Conservation (phyloP, 2,888 invertebrate species). For the Pyrgus malvae region DNA sequence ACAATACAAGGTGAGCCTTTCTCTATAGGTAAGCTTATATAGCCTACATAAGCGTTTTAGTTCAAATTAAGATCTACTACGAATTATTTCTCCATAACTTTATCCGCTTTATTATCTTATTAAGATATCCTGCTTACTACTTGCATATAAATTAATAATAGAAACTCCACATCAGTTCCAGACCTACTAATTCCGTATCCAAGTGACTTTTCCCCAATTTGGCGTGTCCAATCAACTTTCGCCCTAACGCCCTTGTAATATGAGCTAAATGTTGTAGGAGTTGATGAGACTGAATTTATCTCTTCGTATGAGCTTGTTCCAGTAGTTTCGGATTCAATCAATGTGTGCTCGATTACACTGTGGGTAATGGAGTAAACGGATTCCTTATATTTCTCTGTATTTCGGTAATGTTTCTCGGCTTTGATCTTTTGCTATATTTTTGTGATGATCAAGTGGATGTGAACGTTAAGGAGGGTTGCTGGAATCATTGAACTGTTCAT, state of each 20-base stretch:
- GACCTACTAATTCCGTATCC: not conserved
- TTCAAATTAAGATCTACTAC: too few relatives aligned
- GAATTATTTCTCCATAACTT: too few relatives aligned
- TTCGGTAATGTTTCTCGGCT: slow-evolving; percentile 4
- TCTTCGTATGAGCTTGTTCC: slow-evolving; percentile 24
- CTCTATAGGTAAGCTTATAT: too few relatives aligned
- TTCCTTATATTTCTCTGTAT: slow-evolving; percentile 13
- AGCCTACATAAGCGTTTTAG: too few relatives aligned
- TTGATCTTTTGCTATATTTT: slow-evolving; percentile 9
- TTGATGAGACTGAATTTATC: slow-evolving; percentile 31
- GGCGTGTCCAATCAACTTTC: slow-evolving; percentile 2
- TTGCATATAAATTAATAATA: slow-evolving; percentile 7
- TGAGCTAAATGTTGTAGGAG: slow-evolving; percentile 17
- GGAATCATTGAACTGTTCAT: too few relatives aligned
- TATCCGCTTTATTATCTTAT: not conserved
- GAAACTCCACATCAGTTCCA: slow-evolving; percentile 4
- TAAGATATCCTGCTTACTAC: not conserved
- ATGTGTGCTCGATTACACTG: slow-evolving; percentile 25
- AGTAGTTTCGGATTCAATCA: slow-evolving; percentile 28
- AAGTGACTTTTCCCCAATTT: slow-evolving; percentile 24
- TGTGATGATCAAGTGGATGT: not conserved
- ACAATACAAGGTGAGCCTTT: too few relatives aligned
- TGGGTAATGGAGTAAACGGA: slow-evolving; percentile 18
- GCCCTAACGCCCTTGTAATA: slow-evolving; percentile 1
- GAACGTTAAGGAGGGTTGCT: not conserved